Base-by-base conservation (phyloP, 2,888 invertebrate species). In the Oscheius sp. region DNA sequence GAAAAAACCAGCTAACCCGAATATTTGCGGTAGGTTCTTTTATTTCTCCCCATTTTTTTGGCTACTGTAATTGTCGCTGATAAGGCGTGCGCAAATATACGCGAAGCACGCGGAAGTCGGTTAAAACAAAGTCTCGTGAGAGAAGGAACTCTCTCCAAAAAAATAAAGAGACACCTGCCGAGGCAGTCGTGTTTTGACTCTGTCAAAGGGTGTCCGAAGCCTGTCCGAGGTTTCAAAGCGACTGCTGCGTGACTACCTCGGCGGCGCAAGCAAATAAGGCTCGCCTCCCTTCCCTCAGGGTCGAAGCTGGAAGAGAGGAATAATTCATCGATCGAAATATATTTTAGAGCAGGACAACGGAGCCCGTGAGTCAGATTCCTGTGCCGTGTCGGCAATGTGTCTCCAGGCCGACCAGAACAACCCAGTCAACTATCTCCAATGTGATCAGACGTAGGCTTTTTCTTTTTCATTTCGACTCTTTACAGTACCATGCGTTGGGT, bases 381-480 rank as follows among this genome's bases (percentile, higher is more conserved):
- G 85, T 67, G 75, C 77, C 51, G 80, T 77, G 50, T 78, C 81
- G 41, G 83, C 82, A 41, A 83, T 81, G 26, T 85, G 85, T 67
- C 82, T 85, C 56, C 85, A 85, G 70, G 75, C 81, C 47, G 78
- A 83, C 70, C 67, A 73, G 64, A 80, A 80, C 47, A 73, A 82
- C 64, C 77, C 77, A 36, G 75, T 76, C 47, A 70, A 79, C 36
- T 85, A 82, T 66, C 73, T 85, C 50, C 85, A 85, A 74, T 85
- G 85, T 73, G 83, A 85, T 41, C 79, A 82, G 71, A 76, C 77
- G 82, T 84, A 62, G 66, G 77, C 68, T 47, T 28, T 38, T 12
- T 33, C 20, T n/a, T n/a, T n/a, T n/a, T n/a, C n/a, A n/a, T n/a
- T n/a, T n/a, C n/a, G n/a, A n/a, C n/a, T n/a, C 41, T 12, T 12